Base-by-base conservation (phyloP, 2,888 invertebrate species). In the Yponomeuta cagnagella region DNA sequence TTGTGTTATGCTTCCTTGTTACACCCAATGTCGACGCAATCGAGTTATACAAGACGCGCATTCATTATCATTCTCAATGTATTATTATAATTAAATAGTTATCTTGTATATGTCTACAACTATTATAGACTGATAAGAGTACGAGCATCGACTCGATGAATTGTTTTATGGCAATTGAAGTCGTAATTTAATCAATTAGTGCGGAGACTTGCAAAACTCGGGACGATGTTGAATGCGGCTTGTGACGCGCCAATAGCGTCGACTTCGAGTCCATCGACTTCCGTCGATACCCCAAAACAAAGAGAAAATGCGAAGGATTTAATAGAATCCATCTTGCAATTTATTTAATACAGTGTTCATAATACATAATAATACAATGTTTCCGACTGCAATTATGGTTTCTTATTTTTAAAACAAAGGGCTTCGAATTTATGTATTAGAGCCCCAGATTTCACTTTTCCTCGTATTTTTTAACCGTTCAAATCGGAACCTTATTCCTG, bases 1-100 rank as follows among this genome's bases (percentile, higher is more conserved):
- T 63, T 69, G 23, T 63, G n/a, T 63, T 37, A 63, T 63, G 69
- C 69, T 69, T 69, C 69, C 69, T 69, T 33, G 69, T 69, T 69
- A 69, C 63, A 37, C 12, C 52, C n/a, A 69, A 69, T 63, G 63
- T n/a, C 63, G 43, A n/a, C 69, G 31, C 63, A 69, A 63, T 37
- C 63, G 31, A 37, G 31, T 63, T 63, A 69, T 69, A 52, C 52
- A 31, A 58, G 23, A 23, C 68, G 10, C 10, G 68, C 23, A 68
- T 58, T 68, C 31, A 68, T 52, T 68, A 68, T 48, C 23, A 68
- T 30, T 68, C 30, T 52, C 15, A n/a, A 67, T 67, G 10, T n/a
- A 64, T 23, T 0, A 58, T 58, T 58, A 58, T 5, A 58, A 23
- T 23, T 23, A 23, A 23, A 58, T 58, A 58, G 52, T 58, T 15